These are phyloP conservation scores for Nothobranchius furzeri DNA, from an alignment of 2,113 vertebrate genomes.

Conservation along the genomic window DNA sequence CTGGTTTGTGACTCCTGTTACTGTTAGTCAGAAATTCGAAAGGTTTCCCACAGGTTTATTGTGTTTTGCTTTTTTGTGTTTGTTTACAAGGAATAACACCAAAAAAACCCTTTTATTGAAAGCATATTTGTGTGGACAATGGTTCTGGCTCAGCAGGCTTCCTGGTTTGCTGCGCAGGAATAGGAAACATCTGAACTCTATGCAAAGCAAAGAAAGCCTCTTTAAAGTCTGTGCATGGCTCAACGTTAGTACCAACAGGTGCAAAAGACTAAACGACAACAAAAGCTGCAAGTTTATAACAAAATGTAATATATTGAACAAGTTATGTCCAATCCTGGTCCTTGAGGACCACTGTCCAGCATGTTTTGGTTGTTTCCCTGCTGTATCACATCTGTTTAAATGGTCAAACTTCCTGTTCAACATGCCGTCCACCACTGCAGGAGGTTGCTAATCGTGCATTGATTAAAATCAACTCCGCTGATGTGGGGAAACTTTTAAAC, in stretches of 20 bases:
- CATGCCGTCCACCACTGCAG: too few species aligned
- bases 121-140: conserved; percentile 15
- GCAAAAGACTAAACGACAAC: neutral
- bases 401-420: neutral
- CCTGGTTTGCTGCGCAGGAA: conserved; percentile 8
- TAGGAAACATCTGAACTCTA: conserved; percentile 29
- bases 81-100: neutral
- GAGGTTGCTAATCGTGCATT: too few species aligned
- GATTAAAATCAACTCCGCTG: too few species aligned
- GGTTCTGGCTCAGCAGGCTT: conserved; percentile 5
- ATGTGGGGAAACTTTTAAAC: too few species aligned
- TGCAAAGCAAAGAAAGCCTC: neutral
- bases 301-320: too few species aligned
- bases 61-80: neutral
- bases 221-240: conserved; percentile 4
- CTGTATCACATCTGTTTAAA: too few species aligned
- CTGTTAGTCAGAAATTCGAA: neutral
- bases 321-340: too few species aligned
- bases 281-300: neutral
- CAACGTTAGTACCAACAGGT: conserved; percentile 6
- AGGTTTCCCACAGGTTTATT: neutral
- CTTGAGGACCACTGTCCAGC: too few species aligned
- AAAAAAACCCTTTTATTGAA: neutral
- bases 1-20: conserved; percentile 8
- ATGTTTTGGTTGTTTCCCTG: too few species aligned